Evolutionary conservation across 64 coral and sea anemone genomes (phyloP), one percentile per base, ranked within the genome.

Genomic region (Montipora sp.): DNA sequence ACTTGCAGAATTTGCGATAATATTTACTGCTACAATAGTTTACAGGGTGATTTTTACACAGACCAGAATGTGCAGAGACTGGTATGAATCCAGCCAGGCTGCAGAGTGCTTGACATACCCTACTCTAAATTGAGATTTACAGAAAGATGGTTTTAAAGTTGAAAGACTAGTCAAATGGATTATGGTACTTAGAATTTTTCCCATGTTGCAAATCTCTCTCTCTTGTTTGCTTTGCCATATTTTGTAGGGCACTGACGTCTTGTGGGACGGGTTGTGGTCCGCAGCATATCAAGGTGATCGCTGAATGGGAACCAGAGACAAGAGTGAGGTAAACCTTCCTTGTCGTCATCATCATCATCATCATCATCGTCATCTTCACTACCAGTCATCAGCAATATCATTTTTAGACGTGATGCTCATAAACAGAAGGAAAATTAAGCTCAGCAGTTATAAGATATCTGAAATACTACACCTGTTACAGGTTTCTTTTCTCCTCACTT

Each of bases 281-380:
- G 27, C 81, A 80, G 5, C 95, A 98, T 67, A 94, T 98, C 76
- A 98, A 87, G 77, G 71, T 98, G 59, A 90, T 93, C 68, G 88
- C 88, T 68, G 95, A 98, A 77, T 98, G 95, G 95, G 95, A 98
- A 20, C 73, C 75, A 85, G 95, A 98, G 20, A 87, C 51, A 7
- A 98, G 78, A 94, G 92, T 72, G 18, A 94, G 72, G 95, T 98
- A 91, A 89, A 50, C 16, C 36, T 36, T 36, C 36, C 1, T 36
- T 0, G 36, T 36, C 36, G 16, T 79, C 12, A 0, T 18, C 12
- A 8, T 18, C 12, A 8, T 18, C 14, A 0, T 18, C 7, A 0
- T n/a, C 10, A 3, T 63, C 14, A 63, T 63, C 14, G 0, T 11
- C 60, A 15, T 63, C 13, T 11, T 63, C 60, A 57, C 0, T 36